A percentile compares a stretch with the other conserved stretches of the same genome.
phyloP scores from a whole-genome alignment of 2,797 vertebrate species.

The Acanthiza pusilla region DNA sequence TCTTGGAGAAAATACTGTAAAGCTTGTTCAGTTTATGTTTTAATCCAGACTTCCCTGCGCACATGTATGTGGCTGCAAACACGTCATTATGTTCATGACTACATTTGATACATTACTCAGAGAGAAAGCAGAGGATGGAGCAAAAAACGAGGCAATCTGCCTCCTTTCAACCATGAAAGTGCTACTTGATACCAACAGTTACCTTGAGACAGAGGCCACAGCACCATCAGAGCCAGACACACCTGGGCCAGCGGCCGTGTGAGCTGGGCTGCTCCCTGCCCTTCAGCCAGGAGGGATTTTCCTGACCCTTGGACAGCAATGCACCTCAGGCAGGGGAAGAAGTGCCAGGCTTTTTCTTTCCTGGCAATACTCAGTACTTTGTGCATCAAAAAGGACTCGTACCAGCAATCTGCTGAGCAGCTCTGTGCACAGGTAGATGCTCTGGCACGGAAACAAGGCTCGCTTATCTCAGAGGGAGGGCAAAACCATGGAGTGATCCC shows the following conservation, averaged over 20 bases:
- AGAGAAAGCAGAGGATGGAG: not conserved
- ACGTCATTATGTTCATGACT: not conserved
- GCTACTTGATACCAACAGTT: not conserved
- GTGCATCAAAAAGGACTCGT: not conserved
- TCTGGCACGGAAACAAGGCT: not conserved
- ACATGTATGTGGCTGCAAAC: accelerated
- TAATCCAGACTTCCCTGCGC: not conserved
- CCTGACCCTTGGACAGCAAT: not conserved
- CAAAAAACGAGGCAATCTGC: not conserved
- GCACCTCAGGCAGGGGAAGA: not conserved
- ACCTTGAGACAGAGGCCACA: not conserved
- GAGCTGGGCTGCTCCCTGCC: not conserved
- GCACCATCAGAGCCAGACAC: not conserved
- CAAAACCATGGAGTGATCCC: not conserved
- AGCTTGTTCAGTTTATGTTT: not conserved
- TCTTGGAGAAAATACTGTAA: not conserved
- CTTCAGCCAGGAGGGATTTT: not conserved
- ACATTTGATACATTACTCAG: no score
- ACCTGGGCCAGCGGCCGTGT: accelerated
- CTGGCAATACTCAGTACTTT: not conserved
- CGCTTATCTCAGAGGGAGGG: not conserved
- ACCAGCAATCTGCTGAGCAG: not conserved
- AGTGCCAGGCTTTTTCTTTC: not conserved
- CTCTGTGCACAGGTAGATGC: not conserved
- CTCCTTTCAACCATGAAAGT: not conserved